Evolutionary conservation across 2,797 vertebrate species (phyloP).

Genomic region (Brachyrhaphis roseni): DNA sequence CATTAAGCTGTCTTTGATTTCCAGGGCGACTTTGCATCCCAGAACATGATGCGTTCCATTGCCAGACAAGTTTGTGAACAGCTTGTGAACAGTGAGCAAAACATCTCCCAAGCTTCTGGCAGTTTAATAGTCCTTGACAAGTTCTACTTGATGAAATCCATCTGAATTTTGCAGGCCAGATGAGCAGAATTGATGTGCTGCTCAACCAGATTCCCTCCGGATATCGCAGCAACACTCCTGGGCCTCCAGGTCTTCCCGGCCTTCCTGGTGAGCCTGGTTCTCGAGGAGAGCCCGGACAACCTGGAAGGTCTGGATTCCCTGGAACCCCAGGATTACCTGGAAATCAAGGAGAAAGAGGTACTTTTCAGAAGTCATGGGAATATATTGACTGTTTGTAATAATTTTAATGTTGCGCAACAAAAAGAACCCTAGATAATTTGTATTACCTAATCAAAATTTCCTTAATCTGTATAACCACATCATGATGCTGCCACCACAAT

Average conservation of each 20-base stretch:
- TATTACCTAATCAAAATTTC: background rate
- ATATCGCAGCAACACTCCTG: constrained; percentile 91
- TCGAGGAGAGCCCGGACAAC: constrained; percentile 91
- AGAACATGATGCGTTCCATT: constrained; percentile 97
- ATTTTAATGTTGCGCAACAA: background rate
- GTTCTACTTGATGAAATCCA: background rate
- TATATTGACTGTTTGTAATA: background rate
- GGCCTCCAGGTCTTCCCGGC: constrained; percentile 91
- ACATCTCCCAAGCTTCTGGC: background rate
- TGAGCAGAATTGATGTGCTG: constrained; percentile 94
- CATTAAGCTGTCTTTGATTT: constrained; percentile 54
- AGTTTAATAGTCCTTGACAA: background rate
- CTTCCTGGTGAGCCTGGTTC: constrained; percentile 86
- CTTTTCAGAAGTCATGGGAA: background rate
- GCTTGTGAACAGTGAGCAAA: constrained; percentile 91
- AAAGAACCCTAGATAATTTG: background rate
- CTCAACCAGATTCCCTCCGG: constrained; percentile 98
- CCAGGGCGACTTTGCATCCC: constrained; percentile 95
- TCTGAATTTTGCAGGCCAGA: constrained; percentile 84
- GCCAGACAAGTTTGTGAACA: constrained; percentile 99
- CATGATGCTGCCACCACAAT: background rate
- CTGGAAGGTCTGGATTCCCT: constrained; percentile 92
- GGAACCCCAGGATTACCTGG: constrained; percentile 92
- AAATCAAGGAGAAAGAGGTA: constrained; percentile 92
- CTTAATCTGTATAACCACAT: background rate